Evolutionary conservation across 2,888 invertebrate genomes (phyloP), one percentile per base, ranked within the genome.

Genomic region (Tenthredo livida): DNA sequence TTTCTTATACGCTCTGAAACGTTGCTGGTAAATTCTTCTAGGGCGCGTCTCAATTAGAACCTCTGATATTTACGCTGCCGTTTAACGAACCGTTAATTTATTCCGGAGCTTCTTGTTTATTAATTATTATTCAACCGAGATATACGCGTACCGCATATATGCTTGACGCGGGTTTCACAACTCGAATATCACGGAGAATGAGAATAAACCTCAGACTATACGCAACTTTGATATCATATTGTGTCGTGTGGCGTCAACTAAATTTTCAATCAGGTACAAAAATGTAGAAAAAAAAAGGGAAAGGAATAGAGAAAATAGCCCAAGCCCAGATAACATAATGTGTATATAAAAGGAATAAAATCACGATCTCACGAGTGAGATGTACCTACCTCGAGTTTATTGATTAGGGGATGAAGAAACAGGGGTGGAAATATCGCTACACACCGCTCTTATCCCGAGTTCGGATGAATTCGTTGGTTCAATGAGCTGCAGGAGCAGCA

Each of bases 11-110:
- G 29, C 29, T 33, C n/a, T 7, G 2, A 17, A 5, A 9, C 17
- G 40, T 15, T 29, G 67, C 5, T 29, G 33, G 33, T 67, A 25
- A 25, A 1, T 29, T 54, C 90, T 92, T 92, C 91, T 90, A 91
- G 91, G 92, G 92, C 90, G 92, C 90, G 92, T 91, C 91, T 92
- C 92, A 91, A 92, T 92, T 92, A 92, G 92, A 91, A 89, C 88
- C 88, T 88, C 47, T 40, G 33, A 86, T 92, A 90, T 92, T 92
- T 92, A 88, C 90, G 82, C 87, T 88, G 87, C 84, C 88, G 89
- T 90, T 92, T 92, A 89, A 90, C 90, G 90, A 90, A 88, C 87
- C 86, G 91, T 91, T 90, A 91, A 91, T 91, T 91, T 88, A 87
- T 85, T 78, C 82, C 85, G 80, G 37, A 67, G 77, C 67, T 80